Evolutionary conservation across 2,113 vertebrate genomes (phyloP), one percentile per base, ranked within the genome.

Genomic region (Hypomesus transpacificus): DNA sequence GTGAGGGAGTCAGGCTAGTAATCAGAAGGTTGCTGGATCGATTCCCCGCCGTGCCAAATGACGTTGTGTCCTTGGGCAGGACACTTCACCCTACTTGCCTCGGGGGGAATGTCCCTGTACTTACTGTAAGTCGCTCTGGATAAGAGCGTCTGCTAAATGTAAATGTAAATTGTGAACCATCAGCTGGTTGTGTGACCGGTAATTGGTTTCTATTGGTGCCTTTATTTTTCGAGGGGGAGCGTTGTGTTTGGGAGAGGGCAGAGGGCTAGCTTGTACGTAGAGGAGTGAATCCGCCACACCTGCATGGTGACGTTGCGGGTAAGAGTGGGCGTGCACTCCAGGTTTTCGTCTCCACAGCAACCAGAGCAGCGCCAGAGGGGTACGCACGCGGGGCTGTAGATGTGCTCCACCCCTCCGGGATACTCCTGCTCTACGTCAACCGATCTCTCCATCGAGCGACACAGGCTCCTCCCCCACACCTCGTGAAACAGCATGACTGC

Each of bases 381-480:
- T 16, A 95, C 91, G 0, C 94, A 95, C 69, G 91, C 90, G 0
- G 94, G 94, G 69, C 86, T 92, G 85, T 93, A 94, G 18, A 95
- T 84, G 81, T 93, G 83, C 82, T 93, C 89, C 71, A 93, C 86
- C 76, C 91, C 89, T 0, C 77, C 72, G 3, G 94, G 94, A 74
- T 93, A 94, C 78, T 95, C 93, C 0, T 85, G 56, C 6, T 87
- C 74, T 16, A 95, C 79, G 1, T 91, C 87, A 73, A 95, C 93
- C 82, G 94, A 76, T 79, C 79, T 87, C 86, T 95, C 93, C 77
- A 92, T 82, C 0, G 92, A 77, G 53, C 88, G 90, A 81, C 94
- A 95, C 85, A 92, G 92, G 69, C 93, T 94, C n/a, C 92, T 91
- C 22, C 88, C 84, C 94, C 93, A 95, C 64, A 94, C 94, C 72